These are phyloP conservation scores for Anser brachyrhynchus DNA, from an alignment of 2,113 vertebrate genomes.

Conservation along the genomic window DNA sequence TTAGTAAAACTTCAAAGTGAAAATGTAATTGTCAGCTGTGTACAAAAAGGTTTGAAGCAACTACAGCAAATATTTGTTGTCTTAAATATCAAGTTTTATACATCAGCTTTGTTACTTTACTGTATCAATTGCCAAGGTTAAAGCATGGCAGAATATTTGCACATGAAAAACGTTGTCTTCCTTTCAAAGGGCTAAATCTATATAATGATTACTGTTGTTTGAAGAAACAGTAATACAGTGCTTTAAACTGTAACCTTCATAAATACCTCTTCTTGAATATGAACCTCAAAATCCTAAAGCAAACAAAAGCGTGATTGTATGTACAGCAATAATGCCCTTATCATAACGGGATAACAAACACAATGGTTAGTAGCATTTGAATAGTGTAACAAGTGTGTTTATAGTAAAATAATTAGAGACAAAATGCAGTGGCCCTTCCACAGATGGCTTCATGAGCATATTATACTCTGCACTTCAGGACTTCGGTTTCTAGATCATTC, in stretches of 20 bases:
- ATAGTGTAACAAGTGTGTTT: neutral
- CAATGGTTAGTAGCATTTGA: neutral
- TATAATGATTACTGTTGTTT: slow-evolving; percentile 14
- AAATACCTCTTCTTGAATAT: slow-evolving; percentile 42
- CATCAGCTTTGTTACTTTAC: slow-evolving; percentile 9
- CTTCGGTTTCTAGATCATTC: slow-evolving; percentile 6
- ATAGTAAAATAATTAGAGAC: slow-evolving; percentile 9
- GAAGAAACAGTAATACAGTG: neutral
- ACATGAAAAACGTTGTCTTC: slow-evolving; percentile 1
- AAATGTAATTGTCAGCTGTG: slow-evolving; percentile 1
- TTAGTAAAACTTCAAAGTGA: slow-evolving; percentile 5
- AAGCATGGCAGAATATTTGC: slow-evolving; percentile 36
- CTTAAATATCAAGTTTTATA: slow-evolving; percentile 46
- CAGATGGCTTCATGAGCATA: neutral
- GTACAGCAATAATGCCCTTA: slow-evolving; percentile 39
- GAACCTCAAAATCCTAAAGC: slow-evolving; percentile 28
- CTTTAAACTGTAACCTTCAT: slow-evolving; percentile 37
- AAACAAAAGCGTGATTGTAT: slow-evolving; percentile 29
- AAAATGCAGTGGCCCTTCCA: neutral
- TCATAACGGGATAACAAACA: slow-evolving; percentile 48
- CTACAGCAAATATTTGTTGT: slow-evolving; percentile 41
- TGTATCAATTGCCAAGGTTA: slow-evolving; percentile 10
- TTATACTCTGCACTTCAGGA: neutral
- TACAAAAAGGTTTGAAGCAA: slow-evolving; percentile 46
- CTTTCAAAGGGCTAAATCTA: slow-evolving; percentile 26